phyloP scores from a whole-genome alignment of 2,888 invertebrate genomes.

The Apotomis turbidana region DNA sequence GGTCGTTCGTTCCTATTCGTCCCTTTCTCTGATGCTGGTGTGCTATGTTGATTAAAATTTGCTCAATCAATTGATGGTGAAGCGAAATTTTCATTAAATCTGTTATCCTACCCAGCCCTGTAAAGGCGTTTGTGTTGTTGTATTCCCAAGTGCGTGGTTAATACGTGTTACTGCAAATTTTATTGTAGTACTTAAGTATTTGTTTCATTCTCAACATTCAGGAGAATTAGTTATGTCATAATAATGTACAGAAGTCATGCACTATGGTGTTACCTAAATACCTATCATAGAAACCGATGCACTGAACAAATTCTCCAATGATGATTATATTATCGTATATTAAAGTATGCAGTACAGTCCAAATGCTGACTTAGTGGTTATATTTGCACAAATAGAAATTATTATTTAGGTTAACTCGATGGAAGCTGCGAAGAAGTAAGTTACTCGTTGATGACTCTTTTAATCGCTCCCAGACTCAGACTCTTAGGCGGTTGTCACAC shows the following conservation, averaged over 20 bases:
- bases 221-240: constrained; percentile 36
- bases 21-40: constrained; percentile 65
- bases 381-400: constrained; percentile 62
- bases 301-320: constrained; percentile 48
- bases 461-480: neutral
- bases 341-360: constrained; percentile 44
- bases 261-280: constrained; percentile 61
- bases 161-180: constrained; percentile 37
- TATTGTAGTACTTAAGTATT: constrained; percentile 40
- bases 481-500: neutral
- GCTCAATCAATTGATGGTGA: constrained; percentile 75
- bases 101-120: constrained; percentile 33
- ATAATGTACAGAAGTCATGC: constrained; percentile 39
- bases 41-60: constrained; percentile 75
- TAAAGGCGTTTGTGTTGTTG: constrained; percentile 37
- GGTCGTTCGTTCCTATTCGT: constrained; percentile 77
- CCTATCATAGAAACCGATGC: constrained; percentile 58
- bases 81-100: constrained; percentile 51
- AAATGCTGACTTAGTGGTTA: constrained; percentile 49
- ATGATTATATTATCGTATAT: constrained; percentile 46
- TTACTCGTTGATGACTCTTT: neutral
- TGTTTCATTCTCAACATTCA: constrained; percentile 32
- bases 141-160: constrained; percentile 27
- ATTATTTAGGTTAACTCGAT: constrained; percentile 36
- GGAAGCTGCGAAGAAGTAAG: constrained; percentile 7